Evolutionary conservation across 2,888 invertebrate species (phyloP).

Genomic region (Neocrepidodera transversa): DNA sequence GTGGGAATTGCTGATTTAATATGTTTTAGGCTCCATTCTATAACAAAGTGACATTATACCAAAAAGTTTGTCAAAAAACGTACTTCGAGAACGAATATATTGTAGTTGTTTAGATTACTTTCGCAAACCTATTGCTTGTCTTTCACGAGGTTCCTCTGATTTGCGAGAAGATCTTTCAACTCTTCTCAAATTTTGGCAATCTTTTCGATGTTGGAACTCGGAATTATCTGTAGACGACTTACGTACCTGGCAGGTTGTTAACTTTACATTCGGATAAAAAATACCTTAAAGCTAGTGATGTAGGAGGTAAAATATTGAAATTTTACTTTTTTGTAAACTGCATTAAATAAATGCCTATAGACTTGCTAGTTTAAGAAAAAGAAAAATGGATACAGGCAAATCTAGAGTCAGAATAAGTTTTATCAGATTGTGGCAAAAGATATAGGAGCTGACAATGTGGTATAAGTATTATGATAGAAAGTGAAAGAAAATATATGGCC

Average conservation of each 20-base stretch:
- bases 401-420: no score
- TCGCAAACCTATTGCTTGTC: constrained; percentile 87
- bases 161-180: constrained; percentile 89
- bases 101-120: constrained; percentile 95
- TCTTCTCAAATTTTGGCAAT: constrained; percentile 95
- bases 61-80: constrained; percentile 86
- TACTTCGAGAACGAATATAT: constrained; percentile 94
- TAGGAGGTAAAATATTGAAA: constrained; percentile 71
- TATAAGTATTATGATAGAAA: no score
- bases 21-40: no score
- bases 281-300: constrained; percentile 82
- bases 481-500: no score
- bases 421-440: no score
- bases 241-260: no score
- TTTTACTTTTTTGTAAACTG: background rate
- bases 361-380: no score
- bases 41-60: constrained; percentile 93
- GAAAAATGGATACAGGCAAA: no score
- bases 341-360: constrained; percentile 2
- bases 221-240: no score
- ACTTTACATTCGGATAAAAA: constrained; percentile 94
- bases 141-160: constrained; percentile 78
- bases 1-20: no score
- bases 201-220: no score
- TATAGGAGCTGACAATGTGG: no score